These are phyloP conservation scores for Xanthia icteritia DNA, from an alignment of 2,888 invertebrate species.

Conservation along the genomic window DNA sequence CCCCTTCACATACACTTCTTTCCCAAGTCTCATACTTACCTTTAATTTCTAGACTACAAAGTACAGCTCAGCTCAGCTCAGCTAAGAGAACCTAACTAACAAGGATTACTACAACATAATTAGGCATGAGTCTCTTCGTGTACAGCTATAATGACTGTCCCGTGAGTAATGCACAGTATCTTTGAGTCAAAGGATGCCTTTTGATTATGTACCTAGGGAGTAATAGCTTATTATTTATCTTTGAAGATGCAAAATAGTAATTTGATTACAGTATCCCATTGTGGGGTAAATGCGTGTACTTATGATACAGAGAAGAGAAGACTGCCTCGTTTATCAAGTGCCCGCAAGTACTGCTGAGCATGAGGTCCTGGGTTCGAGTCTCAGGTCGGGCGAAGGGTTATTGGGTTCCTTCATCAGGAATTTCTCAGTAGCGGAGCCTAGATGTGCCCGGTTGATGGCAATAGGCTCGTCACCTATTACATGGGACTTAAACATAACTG, in stretches of 20 bases:
- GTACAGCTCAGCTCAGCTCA: background rate
- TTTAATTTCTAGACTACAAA: background rate
- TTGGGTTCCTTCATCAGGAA: too few species aligned
- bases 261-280: background rate
- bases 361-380: too few species aligned
- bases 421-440: too few species aligned
- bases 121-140: slow-evolving; percentile 14
- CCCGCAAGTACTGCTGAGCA: too few species aligned
- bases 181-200: slow-evolving; percentile 47
- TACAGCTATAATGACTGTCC: slow-evolving; percentile 41
- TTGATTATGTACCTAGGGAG: background rate
- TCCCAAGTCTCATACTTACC: background rate
- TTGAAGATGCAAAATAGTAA: slow-evolving; percentile 6
- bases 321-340: too few species aligned
- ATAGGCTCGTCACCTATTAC: too few species aligned
- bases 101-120: slow-evolving; percentile 13
- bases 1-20: background rate
- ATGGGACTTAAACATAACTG: too few species aligned
- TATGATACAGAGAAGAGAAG: too few species aligned
- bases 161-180: slow-evolving; percentile 29
- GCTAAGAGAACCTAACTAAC: background rate
- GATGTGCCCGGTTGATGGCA: too few species aligned
- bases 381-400: too few species aligned
- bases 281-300: background rate
- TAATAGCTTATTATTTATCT: background rate